Conservation (phyloP, 2,888 invertebrate genomes). For the Ferdinandea cuprea region DNA sequence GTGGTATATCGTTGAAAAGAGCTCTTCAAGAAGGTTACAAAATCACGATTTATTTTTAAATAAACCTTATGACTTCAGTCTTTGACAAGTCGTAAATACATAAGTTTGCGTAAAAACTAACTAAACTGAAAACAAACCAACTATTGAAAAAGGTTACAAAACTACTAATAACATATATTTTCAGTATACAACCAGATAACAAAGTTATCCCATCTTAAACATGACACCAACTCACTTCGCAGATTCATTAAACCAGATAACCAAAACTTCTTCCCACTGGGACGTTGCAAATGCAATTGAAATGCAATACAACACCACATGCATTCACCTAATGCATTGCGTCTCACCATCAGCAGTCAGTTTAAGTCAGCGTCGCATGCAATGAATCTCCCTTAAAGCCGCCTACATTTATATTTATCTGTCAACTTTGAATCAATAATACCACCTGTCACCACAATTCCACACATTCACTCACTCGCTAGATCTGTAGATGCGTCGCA, state of each 20-base stretch:
- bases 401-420: slow-evolving; percentile 16
- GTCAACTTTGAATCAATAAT: slow-evolving; percentile 61
- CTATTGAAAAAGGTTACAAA: too few relatives aligned
- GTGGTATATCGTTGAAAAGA: background rate
- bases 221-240: background rate
- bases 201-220: background rate
- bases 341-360: background rate
- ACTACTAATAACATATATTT: too few relatives aligned
- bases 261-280: slow-evolving; percentile 13
- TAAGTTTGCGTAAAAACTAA: too few relatives aligned
- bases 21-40: background rate
- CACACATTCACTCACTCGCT: background rate
- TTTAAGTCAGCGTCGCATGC: slow-evolving; percentile 2
- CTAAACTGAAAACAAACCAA: too few relatives aligned
- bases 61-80: too few relatives aligned
- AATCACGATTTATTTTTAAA: background rate
- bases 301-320: slow-evolving; percentile 8
- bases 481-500: background rate
- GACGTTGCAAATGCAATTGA: slow-evolving; percentile 1
- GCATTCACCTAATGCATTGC: slow-evolving; percentile 28
- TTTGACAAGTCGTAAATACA: too few relatives aligned
- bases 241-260: background rate
- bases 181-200: background rate
- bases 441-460: slow-evolving; percentile 46
- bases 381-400: slow-evolving; percentile 16